A percentile compares a stretch with the other conserved stretches of the same genome.
Conservation (phyloP, 1,140 invertebrate species). For the Littorina saxatilis region DNA sequence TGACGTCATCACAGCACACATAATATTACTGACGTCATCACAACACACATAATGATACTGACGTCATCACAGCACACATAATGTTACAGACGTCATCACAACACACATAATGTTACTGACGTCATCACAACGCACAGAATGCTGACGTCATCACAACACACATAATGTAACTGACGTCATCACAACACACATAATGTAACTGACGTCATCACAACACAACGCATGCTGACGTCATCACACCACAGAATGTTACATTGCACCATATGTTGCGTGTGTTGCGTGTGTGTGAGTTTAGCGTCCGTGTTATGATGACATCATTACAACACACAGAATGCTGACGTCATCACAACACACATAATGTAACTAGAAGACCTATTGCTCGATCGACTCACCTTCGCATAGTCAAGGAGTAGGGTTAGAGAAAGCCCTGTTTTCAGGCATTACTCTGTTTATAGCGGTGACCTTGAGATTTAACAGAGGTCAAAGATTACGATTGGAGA, state of each 20-base stretch:
- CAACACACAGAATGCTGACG: too few relatives aligned
- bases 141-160: neutral
- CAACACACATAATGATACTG: neutral
- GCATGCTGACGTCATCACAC: neutral
- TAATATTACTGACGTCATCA: neutral
- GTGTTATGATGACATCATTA: neutral
- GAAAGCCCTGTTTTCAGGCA: too few relatives aligned
- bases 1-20: neutral
- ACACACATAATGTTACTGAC: neutral
- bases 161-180: neutral
- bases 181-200: neutral
- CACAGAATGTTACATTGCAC: neutral
- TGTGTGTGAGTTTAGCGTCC: too few relatives aligned
- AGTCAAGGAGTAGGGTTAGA: too few relatives aligned
- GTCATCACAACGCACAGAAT: neutral
- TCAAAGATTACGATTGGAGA: too few relatives aligned
- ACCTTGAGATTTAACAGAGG: too few relatives aligned
- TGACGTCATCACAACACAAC: neutral
- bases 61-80: neutral
- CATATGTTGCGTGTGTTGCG: too few relatives aligned
- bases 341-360: too few relatives aligned
- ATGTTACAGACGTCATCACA: neutral
- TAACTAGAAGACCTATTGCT: too few relatives aligned
- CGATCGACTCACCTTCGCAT: too few relatives aligned
- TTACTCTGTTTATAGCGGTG: too few relatives aligned